These are phyloP conservation scores for Amphiprion ocellaris DNA, from an alignment of 2,113 vertebrate genomes.

Conservation along the genomic window DNA sequence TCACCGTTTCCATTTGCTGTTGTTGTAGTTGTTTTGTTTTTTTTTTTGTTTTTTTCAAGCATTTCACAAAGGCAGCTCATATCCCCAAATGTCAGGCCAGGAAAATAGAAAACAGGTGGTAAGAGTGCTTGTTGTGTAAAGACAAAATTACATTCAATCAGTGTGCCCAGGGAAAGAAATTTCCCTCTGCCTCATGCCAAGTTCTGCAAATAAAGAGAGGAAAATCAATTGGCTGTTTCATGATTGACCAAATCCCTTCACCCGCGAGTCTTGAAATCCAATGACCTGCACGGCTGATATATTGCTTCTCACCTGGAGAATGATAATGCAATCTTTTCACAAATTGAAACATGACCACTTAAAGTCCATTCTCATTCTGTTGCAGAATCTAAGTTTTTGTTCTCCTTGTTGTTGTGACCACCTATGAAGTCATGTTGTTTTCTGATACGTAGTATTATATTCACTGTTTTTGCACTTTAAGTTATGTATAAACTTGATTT, in stretches of 20 bases:
- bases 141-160: slow-evolving; percentile 75
- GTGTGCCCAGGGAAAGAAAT: slow-evolving; percentile 40
- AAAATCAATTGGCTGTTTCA: slow-evolving; percentile 72
- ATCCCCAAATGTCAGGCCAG: slow-evolving; percentile 63
- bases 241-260: slow-evolving; percentile 71
- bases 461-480: too few relatives aligned
- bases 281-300: slow-evolving; percentile 63
- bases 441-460: neutral
- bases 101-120: slow-evolving; percentile 76
- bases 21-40: neutral
- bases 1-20: neutral
- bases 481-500: too few relatives aligned
- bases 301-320: slow-evolving; percentile 56
- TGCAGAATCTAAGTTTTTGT: neutral
- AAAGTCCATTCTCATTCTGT: neutral
- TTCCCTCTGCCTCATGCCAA: slow-evolving; percentile 56
- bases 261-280: slow-evolving; percentile 63
- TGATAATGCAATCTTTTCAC: slow-evolving; percentile 54
- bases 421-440: accelerated
- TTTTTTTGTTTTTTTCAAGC: slow-evolving; percentile 19
- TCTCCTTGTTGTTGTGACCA: neutral
- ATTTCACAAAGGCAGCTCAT: slow-evolving; percentile 48
- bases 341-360: slow-evolving; percentile 60
- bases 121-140: slow-evolving; percentile 52
- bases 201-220: slow-evolving; percentile 68